phyloP scores from a whole-genome alignment of 37 sponge, comb jelly and placozoan species.

The Spongilla lacustris region DNA sequence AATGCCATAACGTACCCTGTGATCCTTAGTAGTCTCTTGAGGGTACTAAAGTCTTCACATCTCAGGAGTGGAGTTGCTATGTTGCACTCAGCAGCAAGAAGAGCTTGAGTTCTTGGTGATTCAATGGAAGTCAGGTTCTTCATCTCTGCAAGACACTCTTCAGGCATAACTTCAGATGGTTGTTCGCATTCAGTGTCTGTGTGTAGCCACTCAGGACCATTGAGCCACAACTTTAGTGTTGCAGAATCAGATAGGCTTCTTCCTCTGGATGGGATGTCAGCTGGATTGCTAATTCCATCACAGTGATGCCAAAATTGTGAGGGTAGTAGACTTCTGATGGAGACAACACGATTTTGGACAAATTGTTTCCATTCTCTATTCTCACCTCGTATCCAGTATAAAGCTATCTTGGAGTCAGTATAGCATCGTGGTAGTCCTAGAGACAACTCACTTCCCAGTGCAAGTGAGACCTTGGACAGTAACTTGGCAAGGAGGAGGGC shows the following conservation, averaged over 20 bases:
- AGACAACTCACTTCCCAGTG: slow-evolving; percentile 3
- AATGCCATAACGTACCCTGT: neutral
- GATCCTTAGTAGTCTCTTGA: neutral
- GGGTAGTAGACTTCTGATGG: slow-evolving; percentile 14
- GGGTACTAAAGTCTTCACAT: slow-evolving; percentile 9
- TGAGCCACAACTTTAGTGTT: slow-evolving; percentile 3
- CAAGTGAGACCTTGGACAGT: neutral
- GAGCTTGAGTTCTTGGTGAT: neutral
- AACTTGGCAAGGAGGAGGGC: slow-evolving; percentile 22
- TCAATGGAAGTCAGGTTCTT: neutral
- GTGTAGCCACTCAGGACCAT: slow-evolving; percentile 36
- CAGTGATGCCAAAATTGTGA: slow-evolving; percentile 3
- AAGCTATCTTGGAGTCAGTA: no score
- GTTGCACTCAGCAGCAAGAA: neutral
- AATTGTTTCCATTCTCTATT: slow-evolving; percentile 31
- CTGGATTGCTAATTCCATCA: slow-evolving; percentile 27
- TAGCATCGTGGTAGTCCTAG: slow-evolving; percentile 3
- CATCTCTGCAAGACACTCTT: slow-evolving; percentile 9
- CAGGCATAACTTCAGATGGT: slow-evolving; percentile 16
- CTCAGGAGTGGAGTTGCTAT: slow-evolving; percentile 6
- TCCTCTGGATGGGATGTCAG: slow-evolving; percentile 41
- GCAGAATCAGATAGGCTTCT: neutral
- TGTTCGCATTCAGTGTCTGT: neutral
- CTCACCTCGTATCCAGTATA: slow-evolving; percentile 19
- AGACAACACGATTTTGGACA: slow-evolving; percentile 23